Evolutionary conservation across 2,797 vertebrate species (phyloP), one percentile per base, ranked within the genome.

Genomic region (Denticeps clupeoides): DNA sequence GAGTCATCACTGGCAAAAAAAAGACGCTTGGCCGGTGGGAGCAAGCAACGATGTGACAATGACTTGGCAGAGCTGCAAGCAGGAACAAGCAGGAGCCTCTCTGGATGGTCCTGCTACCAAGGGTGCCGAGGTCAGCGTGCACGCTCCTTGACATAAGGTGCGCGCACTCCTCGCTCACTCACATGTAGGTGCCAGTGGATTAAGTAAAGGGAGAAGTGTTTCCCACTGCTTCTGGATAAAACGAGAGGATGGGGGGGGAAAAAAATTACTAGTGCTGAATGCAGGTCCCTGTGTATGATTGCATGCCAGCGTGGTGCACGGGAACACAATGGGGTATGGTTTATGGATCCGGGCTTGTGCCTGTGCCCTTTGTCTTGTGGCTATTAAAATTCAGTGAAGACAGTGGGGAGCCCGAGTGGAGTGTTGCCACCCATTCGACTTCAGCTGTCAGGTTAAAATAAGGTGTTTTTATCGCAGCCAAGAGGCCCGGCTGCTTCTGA

Each of bases 361-460:
- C 68, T 69, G 68, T 72, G 70, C 69, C 78, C 77, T 80, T 83
- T 83, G 81, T 83, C 69, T 78, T 68, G 35, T 38, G 45, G 71
- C 71, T 69, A 77, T 83, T 82, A 72, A 68, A 72, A 82, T 82
- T 80, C 72, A 69, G 65, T 68, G 71, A 58, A 58, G 69, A 65
- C 72, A 63, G 66, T 68, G 48, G 65, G 71, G 59, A 69, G 70
- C 60, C 61, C 52, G 57, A 68, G 65, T 73, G 68, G 74, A 78
- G 62, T 45, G 18, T 41, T 62, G 74, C 77, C 77, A 79, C 72
- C 49, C 65, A 73, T 80, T 74, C 67, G 72, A 70, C 73, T 74
- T 79, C 71, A 69, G 70, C 75, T 77, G 73, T 79, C 74, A 75
- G 78, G 74, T 78, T 75, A 62, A 70, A 81, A 72, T 69, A 76